phyloP scores from a whole-genome alignment of 2,113 vertebrate species.

The Ptychochromis oligacanthus region DNA sequence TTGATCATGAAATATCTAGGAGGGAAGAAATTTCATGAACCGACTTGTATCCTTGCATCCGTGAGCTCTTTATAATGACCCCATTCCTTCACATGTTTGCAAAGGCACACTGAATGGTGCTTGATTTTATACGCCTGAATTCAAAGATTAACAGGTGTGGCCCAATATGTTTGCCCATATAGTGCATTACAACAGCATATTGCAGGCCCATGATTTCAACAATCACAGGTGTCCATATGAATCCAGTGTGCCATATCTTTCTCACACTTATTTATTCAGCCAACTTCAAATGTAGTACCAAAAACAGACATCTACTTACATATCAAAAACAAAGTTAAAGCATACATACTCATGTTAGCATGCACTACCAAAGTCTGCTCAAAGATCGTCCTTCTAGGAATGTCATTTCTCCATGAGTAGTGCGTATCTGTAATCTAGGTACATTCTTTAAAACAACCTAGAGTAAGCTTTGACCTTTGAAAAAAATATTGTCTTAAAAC shows the following conservation, averaged over 20 bases:
- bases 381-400: background rate
- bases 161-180: background rate
- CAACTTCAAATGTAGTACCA: too few relatives aligned
- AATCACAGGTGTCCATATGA: background rate
- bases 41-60: too few relatives aligned
- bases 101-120: too few relatives aligned
- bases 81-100: too few relatives aligned
- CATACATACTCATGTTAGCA: background rate
- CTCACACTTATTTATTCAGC: background rate
- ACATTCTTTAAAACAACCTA: background rate
- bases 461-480: background rate
- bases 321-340: background rate
- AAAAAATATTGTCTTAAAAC: background rate
- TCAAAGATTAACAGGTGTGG: background rate
- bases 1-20: too few relatives aligned
- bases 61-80: too few relatives aligned
- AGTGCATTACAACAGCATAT: background rate
- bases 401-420: background rate
- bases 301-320: too few relatives aligned
- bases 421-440: background rate
- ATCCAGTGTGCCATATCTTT: background rate
- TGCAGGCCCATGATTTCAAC: background rate
- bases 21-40: too few relatives aligned
- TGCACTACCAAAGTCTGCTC: background rate
- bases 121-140: too few relatives aligned